These are phyloP conservation scores for Bubo bubo DNA, from an alignment of 2,113 vertebrate genomes.

Conservation along the genomic window DNA sequence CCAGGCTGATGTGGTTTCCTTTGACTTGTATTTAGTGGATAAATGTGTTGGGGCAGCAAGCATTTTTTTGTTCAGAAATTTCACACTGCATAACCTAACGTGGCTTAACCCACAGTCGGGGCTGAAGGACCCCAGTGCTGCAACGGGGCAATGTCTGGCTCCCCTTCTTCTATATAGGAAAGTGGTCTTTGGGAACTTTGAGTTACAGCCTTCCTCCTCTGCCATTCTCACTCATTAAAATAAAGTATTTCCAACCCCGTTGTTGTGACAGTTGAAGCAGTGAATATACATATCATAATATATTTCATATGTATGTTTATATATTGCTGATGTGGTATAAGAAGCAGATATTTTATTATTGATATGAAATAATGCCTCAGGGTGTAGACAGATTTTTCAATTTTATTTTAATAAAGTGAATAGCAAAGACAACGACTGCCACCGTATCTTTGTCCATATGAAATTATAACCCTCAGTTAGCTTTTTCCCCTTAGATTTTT, in stretches of 20 bases:
- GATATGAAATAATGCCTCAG: not conserved
- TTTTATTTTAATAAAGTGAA: not conserved
- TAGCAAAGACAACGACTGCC: not conserved
- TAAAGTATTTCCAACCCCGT: not conserved
- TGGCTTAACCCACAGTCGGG: rapidly evolving
- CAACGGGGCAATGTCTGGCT: not conserved
- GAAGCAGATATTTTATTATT: not conserved
- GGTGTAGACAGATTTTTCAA: not conserved
- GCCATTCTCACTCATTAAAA: not conserved
- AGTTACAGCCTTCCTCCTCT: not conserved
- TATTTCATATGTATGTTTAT: not conserved
- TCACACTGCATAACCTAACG: rapidly evolving
- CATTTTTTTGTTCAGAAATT: not conserved
- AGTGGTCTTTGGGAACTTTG: rapidly evolving
- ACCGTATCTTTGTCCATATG: not conserved
- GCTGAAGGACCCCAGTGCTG: not conserved
- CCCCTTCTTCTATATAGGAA: rapidly evolving
- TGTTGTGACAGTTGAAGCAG: not conserved
- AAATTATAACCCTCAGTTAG: not conserved
- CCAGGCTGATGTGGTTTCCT: not conserved
- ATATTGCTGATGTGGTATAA: not conserved
- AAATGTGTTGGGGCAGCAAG: not conserved
- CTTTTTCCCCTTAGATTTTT: not conserved
- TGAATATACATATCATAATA: not conserved
- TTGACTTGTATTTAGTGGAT: not conserved